phyloP scores from a whole-genome alignment of 1,140 invertebrate genomes.

The Leptonema lineaticorne region DNA sequence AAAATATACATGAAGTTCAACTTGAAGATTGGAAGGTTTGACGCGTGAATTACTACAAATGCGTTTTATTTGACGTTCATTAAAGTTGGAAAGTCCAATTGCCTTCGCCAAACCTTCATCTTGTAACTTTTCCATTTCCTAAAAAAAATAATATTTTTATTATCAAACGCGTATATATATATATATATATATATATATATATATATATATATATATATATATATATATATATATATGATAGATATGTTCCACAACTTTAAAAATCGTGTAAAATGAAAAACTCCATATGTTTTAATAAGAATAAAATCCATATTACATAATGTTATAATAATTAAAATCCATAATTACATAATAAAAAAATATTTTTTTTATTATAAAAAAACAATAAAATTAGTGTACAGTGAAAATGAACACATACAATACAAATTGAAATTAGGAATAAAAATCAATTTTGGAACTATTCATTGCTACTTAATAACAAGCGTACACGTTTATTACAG shows the following conservation, averaged over 20 bases:
- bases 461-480: too few species aligned
- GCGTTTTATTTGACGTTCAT: slow-evolving; percentile 65
- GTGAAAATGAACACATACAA: too few species aligned
- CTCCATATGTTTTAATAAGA: too few species aligned
- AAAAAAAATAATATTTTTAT: slow-evolving; percentile 15
- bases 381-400: too few species aligned
- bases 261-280: too few species aligned
- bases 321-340: too few species aligned
- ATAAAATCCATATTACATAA: too few species aligned
- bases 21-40: slow-evolving; percentile 70
- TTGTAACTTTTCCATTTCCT: slow-evolving; percentile 77
- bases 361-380: too few species aligned
- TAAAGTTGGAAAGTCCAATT: slow-evolving; percentile 83
- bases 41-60: slow-evolving; percentile 66
- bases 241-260: not conserved
- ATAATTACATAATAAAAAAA: too few species aligned
- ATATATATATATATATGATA: not conserved
- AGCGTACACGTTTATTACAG: too few species aligned
- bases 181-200: not conserved
- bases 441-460: too few species aligned
- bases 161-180: not conserved
- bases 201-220: not conserved
- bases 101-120: slow-evolving; percentile 64
- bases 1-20: slow-evolving; percentile 81
- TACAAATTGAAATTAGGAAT: too few species aligned